Percentiles rank a stretch among this genome's conserved stretches.
Evolutionary conservation across 2,888 invertebrate genomes (phyloP).

Genomic region (Syrista parreyssii): DNA sequence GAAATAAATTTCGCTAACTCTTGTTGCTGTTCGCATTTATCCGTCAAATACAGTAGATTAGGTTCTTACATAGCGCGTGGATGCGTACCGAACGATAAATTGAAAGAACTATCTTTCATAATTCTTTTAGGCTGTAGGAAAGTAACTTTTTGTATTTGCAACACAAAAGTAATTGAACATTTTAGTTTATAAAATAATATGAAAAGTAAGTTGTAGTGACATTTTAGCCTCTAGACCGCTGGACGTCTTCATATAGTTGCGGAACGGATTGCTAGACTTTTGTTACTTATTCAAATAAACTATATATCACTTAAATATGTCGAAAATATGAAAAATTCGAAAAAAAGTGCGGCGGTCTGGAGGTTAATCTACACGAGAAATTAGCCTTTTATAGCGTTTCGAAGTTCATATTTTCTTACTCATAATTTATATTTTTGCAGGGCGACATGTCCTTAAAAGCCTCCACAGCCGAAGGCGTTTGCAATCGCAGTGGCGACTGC

Average conservation of each 20-base stretch:
- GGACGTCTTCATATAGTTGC: too few relatives aligned
- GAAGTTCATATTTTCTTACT: background rate
- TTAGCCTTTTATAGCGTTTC: background rate
- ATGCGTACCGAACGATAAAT: background rate
- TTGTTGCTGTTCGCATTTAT: background rate
- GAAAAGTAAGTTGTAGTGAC: background rate
- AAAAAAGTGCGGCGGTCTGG: too few relatives aligned
- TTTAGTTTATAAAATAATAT: background rate
- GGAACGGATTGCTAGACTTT: too few relatives aligned
- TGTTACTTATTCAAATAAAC: too few relatives aligned
- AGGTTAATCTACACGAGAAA: background rate
- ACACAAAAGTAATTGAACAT: background rate
- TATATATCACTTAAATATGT: too few relatives aligned
- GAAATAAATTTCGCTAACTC: background rate
- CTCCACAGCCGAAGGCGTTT: too few relatives aligned
- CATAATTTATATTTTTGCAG: background rate
- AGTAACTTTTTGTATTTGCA: background rate
- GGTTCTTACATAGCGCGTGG: background rate
- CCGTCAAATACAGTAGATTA: background rate
- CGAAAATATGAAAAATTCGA: too few relatives aligned
- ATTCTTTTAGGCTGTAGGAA: background rate
- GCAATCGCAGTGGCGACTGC: too few relatives aligned
- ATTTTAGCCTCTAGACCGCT: background rate
- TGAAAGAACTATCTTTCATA: background rate
- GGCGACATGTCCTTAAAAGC: background rate